phyloP scores from a whole-genome alignment of 2,797 vertebrate genomes.

The Propithecus deckenii region DNA sequence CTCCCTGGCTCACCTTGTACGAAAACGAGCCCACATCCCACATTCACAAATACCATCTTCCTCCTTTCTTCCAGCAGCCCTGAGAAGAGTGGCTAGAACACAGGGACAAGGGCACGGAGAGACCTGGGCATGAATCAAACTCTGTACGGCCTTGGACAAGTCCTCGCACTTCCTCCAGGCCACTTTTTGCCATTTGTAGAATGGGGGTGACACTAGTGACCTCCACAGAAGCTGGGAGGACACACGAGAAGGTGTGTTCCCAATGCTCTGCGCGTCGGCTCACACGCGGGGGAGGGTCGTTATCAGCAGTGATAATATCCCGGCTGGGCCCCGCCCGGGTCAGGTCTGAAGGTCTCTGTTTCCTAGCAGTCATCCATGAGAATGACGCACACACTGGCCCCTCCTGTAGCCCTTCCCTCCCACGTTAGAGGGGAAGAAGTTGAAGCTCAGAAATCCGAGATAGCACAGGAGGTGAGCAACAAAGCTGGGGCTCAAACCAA shows the following conservation, averaged over 20 bases:
- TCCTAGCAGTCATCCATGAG: neutral
- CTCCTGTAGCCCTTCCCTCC: neutral
- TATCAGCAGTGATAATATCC: neutral
- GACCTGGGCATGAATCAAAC: neutral
- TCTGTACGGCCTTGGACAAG: neutral
- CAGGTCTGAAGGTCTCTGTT: neutral
- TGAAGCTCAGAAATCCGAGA: neutral
- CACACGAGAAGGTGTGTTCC: neutral
- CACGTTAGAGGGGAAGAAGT: neutral
- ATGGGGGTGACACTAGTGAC: rapidly evolving
- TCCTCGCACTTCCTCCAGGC: neutral
- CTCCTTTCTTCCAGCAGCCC: neutral
- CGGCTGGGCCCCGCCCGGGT: neutral
- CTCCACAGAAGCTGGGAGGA: neutral
- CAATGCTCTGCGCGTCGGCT: rapidly evolving
- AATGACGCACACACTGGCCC: neutral
- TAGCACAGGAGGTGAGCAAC: too few relatives aligned
- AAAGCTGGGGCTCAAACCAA: neutral
- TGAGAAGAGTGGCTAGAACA: neutral
- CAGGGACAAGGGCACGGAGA: neutral
- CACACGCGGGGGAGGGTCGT: neutral
- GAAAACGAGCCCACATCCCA: neutral
- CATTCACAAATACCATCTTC: neutral
- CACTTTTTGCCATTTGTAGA: neutral
- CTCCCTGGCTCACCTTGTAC: neutral